A percentile compares a stretch with the other conserved stretches of the same genome.
Conservation (phyloP, 37 sponge, comb jelly and placozoan genomes). For the Halisarca cf. caerulea region DNA sequence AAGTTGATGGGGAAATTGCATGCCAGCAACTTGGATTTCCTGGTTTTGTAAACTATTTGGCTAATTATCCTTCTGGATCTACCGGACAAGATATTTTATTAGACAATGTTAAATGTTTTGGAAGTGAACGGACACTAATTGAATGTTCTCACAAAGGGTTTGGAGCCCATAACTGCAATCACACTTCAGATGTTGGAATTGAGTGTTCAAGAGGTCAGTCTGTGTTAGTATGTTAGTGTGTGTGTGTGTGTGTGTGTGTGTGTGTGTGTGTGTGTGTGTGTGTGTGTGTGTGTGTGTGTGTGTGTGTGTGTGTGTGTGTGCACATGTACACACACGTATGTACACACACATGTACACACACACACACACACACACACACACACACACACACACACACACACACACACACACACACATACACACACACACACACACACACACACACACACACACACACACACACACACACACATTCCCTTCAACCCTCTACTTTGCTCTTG, state of each 20-base stretch:
- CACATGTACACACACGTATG: too few species aligned
- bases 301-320: too few species aligned
- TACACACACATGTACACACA: too few species aligned
- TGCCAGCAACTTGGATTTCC: constrained; percentile 1
- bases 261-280: constrained; percentile 9
- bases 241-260: constrained; percentile 8
- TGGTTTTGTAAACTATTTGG: background rate
- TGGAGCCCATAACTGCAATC: background rate
- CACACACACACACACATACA: too few species aligned
- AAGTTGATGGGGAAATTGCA: background rate
- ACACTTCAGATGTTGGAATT: background rate
- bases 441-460: too few species aligned
- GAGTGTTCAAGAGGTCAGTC: constrained; percentile 23
- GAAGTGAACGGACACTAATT: background rate
- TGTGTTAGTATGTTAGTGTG: background rate
- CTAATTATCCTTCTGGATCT: background rate
- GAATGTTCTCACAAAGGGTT: constrained; percentile 17
- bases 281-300: background rate
- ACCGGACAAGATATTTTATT: background rate
- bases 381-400: too few species aligned
- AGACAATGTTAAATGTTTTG: constrained; percentile 23
- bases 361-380: too few species aligned
- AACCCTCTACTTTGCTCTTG: too few species aligned
- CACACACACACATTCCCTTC: too few species aligned
- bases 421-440: too few species aligned